Evolutionary conservation across 2,888 invertebrate genomes (phyloP), one percentile per base, ranked within the genome.

Genomic region (Acleris holmiana): DNA sequence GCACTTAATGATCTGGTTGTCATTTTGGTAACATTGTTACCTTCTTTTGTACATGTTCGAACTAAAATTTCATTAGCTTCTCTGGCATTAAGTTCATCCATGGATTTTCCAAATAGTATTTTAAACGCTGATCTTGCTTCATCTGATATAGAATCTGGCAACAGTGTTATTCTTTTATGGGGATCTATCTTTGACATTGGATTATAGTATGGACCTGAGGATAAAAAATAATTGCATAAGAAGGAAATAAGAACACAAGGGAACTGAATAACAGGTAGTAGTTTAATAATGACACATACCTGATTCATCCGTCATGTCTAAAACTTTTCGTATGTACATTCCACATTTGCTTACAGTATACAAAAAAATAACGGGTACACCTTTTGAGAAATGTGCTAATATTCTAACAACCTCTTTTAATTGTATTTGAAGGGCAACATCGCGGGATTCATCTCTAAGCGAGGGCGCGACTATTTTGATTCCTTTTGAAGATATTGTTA

Each of bases 41-140:
- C 84, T 75, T 95, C 94, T 81, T 93, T 94, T 10, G 95, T 95
- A 71, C 96, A 96, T 23, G 97, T 95, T 73, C 95, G 94, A 4
- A 97, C 94, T 68, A 98, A 90, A 70, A 98, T 95, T 72, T 96
- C 96, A 84, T 97, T 97, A 0, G 97, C 97, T 89, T 97, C 96
- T 70, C 94, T 94, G 29, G 94, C 87, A 68, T 91, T 95, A 55
- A 98, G 89, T 82, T 97, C 97, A 73, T 95, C 95, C 74, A 96
- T 87, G 19, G 94, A 88, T 76, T 89, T 91, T 48, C 88, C 88
- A 84, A 95, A 97, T 71, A 96, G 93, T 8, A 88, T 82, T 80
- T 95, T 95, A 53, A 97, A 90, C 61, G 94, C 93, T 8, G 84
- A 76, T 81, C 94, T 95, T 2, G 94, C 93, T 55, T 96, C 95